Base-by-base conservation (phyloP, 2,797 vertebrate species). In the Phyllotis vaccarum region DNA sequence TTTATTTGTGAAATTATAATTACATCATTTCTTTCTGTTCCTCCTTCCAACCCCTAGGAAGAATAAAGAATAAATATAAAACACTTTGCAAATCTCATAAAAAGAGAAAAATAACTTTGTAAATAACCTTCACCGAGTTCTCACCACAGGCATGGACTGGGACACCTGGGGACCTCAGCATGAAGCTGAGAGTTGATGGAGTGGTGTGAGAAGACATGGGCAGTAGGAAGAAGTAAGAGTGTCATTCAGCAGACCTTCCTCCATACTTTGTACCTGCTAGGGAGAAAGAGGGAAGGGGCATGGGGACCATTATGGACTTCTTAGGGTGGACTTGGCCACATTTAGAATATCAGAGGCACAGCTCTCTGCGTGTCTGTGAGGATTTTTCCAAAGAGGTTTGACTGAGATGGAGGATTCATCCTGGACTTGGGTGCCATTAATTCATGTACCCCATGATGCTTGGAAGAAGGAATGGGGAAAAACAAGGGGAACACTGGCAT, bases 71-170 rank as follows among this genome's bases (percentile, higher is more conserved):
- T 82, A n/a, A 86, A 68, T 70, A 64, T 75, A 94, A 86, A 81
- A 56, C 43, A 90, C 40, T 94, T 88, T 76, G n/a, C 58, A 91
- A 88, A 91, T 62, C 54, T 93, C 60, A 62, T 95, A 60, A 88
- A 92, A 80, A 70, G 49, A 62, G 19, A 43, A 90, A 56, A 85
- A 80, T 85, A 88, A 97, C 56, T 83, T 96, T 87, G 58, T 74
- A 96, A 91, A 93, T 46, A 91, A 11, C 34, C 68, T 52, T 43
- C 52, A 13, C 19, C 70, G 75, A 82, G 62, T 87, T 92, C 54
- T 68, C 91, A 80, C n/a, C 68, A 34, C 31, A 74, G 21, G 11
- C 87, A 34, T 56, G 8, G 54, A 34, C 37, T n/a, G 58, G 40
- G 34, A 6, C 46, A 14, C 6, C 75, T 24, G 13, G 31, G 17